Evolutionary conservation across 1,140 invertebrate genomes (phyloP).

Genomic region (Ceratina calcarata): DNA sequence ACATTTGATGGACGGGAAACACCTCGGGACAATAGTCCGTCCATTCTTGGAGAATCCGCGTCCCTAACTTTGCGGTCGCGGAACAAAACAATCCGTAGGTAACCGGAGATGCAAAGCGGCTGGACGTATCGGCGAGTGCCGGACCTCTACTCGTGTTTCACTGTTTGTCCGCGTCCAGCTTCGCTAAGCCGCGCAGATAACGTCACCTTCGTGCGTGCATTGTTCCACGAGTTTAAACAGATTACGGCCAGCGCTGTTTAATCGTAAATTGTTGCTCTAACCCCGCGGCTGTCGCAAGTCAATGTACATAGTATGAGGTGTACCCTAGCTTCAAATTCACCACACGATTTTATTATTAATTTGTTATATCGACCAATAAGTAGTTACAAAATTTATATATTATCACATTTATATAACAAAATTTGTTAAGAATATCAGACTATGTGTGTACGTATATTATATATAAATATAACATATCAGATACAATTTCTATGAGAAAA

Average conservation of each 20-base stretch:
- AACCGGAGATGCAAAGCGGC: constrained; percentile 32
- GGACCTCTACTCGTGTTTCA: constrained; percentile 68
- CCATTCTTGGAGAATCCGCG: constrained; percentile 22
- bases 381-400: not conserved
- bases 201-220: constrained; percentile 69
- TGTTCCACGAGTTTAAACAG: constrained; percentile 78
- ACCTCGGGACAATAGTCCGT: no score
- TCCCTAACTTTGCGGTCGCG: constrained; percentile 16
- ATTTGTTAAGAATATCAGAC: no score
- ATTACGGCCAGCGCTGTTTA: constrained; percentile 75
- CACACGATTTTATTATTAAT: no score
- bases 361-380: no score
- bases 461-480: no score
- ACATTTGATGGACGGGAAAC: no score
- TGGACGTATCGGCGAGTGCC: constrained; percentile 37
- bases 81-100: constrained; percentile 42
- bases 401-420: no score
- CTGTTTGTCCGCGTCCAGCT: constrained; percentile 71
- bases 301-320: not conserved
- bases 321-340: no score
- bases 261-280: constrained; percentile 75
- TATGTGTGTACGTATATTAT: no score
- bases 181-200: constrained; percentile 76
- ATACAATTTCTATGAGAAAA: no score
- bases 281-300: constrained; percentile 33